Evolutionary conservation across 2,888 invertebrate genomes (phyloP).

Genomic region (Epirrhoe tristata): DNA sequence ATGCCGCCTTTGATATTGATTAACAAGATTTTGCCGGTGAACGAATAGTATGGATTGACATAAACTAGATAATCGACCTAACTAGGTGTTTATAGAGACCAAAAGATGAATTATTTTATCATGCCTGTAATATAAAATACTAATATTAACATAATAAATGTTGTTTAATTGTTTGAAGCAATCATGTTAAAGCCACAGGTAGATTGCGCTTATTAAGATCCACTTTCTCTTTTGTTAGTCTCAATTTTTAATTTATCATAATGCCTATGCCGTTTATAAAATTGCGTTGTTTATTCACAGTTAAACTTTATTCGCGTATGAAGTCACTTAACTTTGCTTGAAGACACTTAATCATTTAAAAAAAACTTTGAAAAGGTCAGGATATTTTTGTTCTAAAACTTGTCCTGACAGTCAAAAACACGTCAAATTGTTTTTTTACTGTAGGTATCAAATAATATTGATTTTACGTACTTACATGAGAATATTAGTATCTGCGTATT

Average conservation of each 20-base stretch:
- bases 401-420: not conserved
- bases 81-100: too few relatives aligned
- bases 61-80: too few relatives aligned
- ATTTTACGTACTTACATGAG: not conserved
- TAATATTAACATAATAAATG: not conserved
- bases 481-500: not conserved
- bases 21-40: too few relatives aligned
- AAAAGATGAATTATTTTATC: too few relatives aligned
- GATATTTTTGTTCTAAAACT: not conserved
- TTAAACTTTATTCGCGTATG: not conserved
- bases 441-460: not conserved
- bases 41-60: too few relatives aligned
- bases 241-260: conserved; percentile 29
- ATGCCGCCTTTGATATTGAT: too few relatives aligned
- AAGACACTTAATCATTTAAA: not conserved
- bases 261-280: conserved; percentile 23
- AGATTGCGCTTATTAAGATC: conserved; percentile 53
- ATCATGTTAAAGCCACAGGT: conserved; percentile 32
- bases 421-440: not conserved
- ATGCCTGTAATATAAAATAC: not conserved
- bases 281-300: not conserved
- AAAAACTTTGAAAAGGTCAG: not conserved
- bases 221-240: conserved; percentile 53
- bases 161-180: conserved; percentile 25
- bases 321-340: not conserved